These are phyloP conservation scores for cattle (Bos taurus) DNA, from an alignment of 2,113 vertebrate genomes.

Conservation along the genomic window ARS-UCD2.0 NC_037333.1:11159501-11160000, in stretches of 20 bases:
- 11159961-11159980: not conserved
- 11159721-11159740: not conserved
- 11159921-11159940: not conserved
- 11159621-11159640: not conserved
- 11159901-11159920: rapidly evolving
- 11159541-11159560: not conserved
- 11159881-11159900: not conserved
- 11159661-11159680: not conserved
- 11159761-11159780: not conserved
- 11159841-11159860: not conserved
- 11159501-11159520: not conserved
- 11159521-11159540: not conserved
- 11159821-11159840: not conserved
- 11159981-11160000: not conserved
- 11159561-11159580: not conserved
- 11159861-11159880: not conserved
- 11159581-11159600: not conserved
- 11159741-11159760: not conserved
- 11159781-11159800: not conserved
- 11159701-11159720: not conserved
- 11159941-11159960: not conserved
- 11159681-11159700: not conserved
- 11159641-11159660: not conserved
- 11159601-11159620: not conserved
- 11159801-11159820: not conserved